A percentile compares a stretch with the other conserved stretches of the same genome.
Evolutionary conservation across 2,113 vertebrate genomes (phyloP).

Genomic region (Saguinus midas): DNA sequence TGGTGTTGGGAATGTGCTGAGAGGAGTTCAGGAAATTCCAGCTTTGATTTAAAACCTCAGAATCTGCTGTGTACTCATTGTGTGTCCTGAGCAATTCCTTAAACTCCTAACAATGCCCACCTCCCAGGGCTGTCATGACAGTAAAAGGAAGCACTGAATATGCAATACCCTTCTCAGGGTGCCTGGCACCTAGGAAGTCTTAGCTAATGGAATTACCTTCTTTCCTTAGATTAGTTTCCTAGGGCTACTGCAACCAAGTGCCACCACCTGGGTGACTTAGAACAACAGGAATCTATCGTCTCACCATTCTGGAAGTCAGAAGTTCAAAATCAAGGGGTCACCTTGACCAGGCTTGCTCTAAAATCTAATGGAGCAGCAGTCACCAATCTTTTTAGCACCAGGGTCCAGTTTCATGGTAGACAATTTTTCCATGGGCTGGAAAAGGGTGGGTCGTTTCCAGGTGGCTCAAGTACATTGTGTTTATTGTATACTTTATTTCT

Average conservation of each 20-base stretch:
- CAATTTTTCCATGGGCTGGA: too few species aligned
- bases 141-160: not conserved
- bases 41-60: not conserved
- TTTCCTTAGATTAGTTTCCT: not conserved
- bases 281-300: not conserved
- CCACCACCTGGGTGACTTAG: not conserved
- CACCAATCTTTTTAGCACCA: too few species aligned
- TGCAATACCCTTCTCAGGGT: not conserved
- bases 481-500: too few species aligned
- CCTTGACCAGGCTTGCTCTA: not conserved
- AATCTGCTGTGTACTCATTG: not conserved
- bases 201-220: not conserved
- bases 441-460: too few species aligned
- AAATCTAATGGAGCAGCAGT: not conserved
- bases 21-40: not conserved
- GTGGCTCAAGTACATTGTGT: too few species aligned
- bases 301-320: not conserved
- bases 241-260: not conserved
- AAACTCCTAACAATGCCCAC: not conserved
- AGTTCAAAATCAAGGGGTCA: not conserved
- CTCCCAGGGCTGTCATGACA: not conserved
- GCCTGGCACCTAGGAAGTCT: not conserved
- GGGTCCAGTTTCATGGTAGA: too few species aligned
- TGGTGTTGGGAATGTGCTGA: rapidly evolving
- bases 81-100: not conserved